Conservation (phyloP, 2,113 vertebrate genomes). For the Erythrocercus mccallii region DNA sequence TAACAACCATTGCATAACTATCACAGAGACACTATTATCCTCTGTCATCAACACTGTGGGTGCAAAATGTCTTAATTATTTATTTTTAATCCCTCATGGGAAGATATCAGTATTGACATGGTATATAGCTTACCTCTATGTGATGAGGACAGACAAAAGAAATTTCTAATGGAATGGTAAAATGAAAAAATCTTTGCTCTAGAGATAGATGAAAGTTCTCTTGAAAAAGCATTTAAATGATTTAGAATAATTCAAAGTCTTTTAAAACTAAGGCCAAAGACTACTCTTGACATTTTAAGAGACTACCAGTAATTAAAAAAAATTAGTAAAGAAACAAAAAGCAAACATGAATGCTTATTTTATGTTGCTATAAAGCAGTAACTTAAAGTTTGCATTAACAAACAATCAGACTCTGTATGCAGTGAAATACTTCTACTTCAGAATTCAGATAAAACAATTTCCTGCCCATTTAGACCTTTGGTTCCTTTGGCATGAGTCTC, state of each 20-base stretch:
- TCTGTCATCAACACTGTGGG: neutral
- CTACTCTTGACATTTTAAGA: neutral
- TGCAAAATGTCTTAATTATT: neutral
- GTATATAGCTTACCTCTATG: neutral
- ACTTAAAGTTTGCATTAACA: neutral
- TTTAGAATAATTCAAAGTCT: neutral
- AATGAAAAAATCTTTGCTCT: neutral
- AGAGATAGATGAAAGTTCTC: neutral
- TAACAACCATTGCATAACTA: neutral
- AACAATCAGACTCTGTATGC: neutral
- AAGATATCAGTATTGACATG: neutral
- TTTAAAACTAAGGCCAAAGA: neutral
- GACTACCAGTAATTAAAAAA: neutral
- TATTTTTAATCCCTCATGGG: neutral
- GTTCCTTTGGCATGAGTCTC: neutral
- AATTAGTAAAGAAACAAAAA: neutral
- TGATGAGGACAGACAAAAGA: neutral
- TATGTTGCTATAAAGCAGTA: neutral
- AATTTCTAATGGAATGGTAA: neutral
- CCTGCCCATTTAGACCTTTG: neutral
- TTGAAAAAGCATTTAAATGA: neutral
- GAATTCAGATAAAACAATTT: neutral
- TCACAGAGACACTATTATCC: neutral
- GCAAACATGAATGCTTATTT: neutral
- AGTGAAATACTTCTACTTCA: neutral